A percentile compares a stretch with the other conserved stretches of the same genome.
These are phyloP conservation scores for Sternarchorhynchus goeldii DNA, from an alignment of 2,797 vertebrate species.

Conservation along the genomic window DNA sequence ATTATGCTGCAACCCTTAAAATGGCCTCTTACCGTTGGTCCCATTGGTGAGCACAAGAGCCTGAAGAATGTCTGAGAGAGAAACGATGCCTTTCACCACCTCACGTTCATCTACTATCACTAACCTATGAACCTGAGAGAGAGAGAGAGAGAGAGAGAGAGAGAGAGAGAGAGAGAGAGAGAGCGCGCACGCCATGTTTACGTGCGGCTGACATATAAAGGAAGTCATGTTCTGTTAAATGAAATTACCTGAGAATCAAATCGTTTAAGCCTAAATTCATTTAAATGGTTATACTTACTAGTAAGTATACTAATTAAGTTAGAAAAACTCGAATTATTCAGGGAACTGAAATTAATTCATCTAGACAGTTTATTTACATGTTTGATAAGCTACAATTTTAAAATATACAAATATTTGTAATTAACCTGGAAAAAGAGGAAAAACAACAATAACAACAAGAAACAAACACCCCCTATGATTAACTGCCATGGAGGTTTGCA, in stretches of 20 bases:
- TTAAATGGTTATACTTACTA: too few species aligned
- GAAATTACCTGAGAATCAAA: too few species aligned
- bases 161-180: neutral
- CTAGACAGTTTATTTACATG: too few species aligned
- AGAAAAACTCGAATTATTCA: too few species aligned
- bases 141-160: neutral
- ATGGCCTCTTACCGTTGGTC: conserved; percentile 68
- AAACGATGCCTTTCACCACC: conserved; percentile 94
- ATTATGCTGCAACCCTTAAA: neutral
- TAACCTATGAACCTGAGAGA: conserved; percentile 88
- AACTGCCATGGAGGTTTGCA: neutral
- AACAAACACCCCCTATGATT: too few species aligned
- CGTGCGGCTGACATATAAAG: neutral
- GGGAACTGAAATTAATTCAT: too few species aligned
- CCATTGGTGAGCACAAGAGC: conserved; percentile 87
- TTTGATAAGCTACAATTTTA: too few species aligned
- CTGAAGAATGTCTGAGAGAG: conserved; percentile 94
- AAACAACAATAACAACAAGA: neutral
- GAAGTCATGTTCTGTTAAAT: too few species aligned
- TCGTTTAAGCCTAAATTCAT: too few species aligned
- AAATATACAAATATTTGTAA: too few species aligned
- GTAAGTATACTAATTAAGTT: too few species aligned
- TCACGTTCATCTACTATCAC: conserved; percentile 93
- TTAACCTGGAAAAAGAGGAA: neutral
- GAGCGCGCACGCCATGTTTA: neutral